Evolutionary conservation across 2,113 vertebrate genomes (phyloP), one percentile per base, ranked within the genome.

Genomic region (Lophochroa leadbeateri): DNA sequence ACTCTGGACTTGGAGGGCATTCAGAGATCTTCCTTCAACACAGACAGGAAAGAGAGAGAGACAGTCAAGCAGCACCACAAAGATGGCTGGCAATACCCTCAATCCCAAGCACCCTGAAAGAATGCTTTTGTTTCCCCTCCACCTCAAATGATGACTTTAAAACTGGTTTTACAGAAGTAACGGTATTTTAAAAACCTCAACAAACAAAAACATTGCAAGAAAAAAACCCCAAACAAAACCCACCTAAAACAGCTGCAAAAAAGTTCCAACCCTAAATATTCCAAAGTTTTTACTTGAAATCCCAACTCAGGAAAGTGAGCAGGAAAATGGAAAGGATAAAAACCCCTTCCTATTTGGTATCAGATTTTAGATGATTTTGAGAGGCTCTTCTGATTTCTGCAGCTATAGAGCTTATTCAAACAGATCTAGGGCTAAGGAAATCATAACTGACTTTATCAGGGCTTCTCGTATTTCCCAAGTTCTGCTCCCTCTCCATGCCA

Each of bases 261-360:
- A 33, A 21, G 5, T 4, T 23, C 33, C 21, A 76, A 24, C 1
- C 3, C 11, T 3, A n/a, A 52, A 65, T 1, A 4, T 65, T 12
- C 24, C 25, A 2, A 85, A 72, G 21, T 25, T 41, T 76, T 57
- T 17, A 82, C n/a, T 11, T 49, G 23, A 58, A 88, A 53, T 50
- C 46, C 27, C 31, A 80, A 17, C 7, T 7, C 25, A 67, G 0
- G 2, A 29, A 71, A 79, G 21, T 5, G 3, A 71, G 17, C 23
- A 63, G 21, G 19, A 89, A 80, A 27, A 63, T 9, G 11, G 7
- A 57, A 93, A 17, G 29, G 21, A 72, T 25, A 65, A 83, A 80
- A 9, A 0, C 0, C 3, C 13, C 5, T 39, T 49, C 11, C 17
- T 60, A 47, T 6, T 53, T 8, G 0, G 1, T 29, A 64, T 55